Evolutionary conservation across 2,113 vertebrate species (phyloP).

Genomic region (Phylloscopus trochiloides): DNA sequence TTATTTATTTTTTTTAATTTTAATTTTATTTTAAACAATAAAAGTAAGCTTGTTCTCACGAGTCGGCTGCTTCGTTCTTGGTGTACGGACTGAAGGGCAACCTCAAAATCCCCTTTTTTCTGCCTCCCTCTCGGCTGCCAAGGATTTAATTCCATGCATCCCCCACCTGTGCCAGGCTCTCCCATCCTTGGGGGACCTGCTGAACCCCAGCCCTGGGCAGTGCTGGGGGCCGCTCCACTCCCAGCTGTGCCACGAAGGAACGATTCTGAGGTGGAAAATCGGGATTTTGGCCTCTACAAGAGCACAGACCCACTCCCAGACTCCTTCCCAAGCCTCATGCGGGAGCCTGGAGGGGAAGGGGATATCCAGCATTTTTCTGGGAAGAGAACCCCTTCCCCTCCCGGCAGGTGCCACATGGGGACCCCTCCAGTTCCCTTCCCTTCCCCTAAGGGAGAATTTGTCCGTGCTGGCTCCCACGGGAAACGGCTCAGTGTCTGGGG

Average conservation of each 20-base stretch:
- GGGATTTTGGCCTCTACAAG: not conserved
- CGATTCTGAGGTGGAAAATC: not conserved
- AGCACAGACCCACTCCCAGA: not conserved
- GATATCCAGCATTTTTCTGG: no score
- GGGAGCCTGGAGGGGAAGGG: not conserved
- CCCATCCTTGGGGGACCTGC: rapidly evolving
- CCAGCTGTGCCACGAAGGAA: not conserved
- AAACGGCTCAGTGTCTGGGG: no score
- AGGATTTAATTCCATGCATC: not conserved
- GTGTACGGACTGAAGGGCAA: not conserved
- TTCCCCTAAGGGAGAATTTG: not conserved
- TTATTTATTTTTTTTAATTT: not conserved
- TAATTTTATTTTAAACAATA: not conserved
- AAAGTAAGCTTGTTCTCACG: constrained; percentile 15
- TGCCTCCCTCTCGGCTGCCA: not conserved
- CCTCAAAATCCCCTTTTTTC: not conserved
- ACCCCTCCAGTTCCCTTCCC: not conserved
- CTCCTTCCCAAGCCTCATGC: rapidly evolving
- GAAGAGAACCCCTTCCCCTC: not conserved
- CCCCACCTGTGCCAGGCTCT: rapidly evolving
- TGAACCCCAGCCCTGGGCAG: not conserved
- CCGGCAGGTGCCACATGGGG: no score
- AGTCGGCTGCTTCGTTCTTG: not conserved
- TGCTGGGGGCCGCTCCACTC: rapidly evolving
- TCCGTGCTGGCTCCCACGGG: not conserved